Conservation (phyloP, 2,888 invertebrate species). For the Acanthoscelides obtectus region DNA sequence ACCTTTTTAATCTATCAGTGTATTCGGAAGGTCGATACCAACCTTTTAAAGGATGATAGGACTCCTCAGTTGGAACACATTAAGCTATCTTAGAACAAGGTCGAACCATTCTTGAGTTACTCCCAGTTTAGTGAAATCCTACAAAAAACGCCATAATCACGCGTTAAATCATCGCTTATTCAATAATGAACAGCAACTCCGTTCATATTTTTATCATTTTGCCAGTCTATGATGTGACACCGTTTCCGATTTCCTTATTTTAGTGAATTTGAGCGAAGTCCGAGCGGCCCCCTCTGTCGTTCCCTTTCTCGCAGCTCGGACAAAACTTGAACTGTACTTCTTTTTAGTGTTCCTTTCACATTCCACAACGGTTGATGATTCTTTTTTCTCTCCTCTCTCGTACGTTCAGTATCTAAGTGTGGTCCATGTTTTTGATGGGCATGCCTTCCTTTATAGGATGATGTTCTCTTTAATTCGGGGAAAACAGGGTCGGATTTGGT, state of each 20-base stretch:
- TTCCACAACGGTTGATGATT: conserved; percentile 29
- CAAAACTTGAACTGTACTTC: not conserved
- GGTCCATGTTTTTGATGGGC: not conserved
- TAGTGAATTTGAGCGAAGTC: not conserved
- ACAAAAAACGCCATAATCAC: no score
- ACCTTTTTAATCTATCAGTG: no score
- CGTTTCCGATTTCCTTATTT: not conserved
- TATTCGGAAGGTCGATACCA: no score
- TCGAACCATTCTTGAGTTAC: no score
- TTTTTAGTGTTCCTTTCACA: conserved; percentile 25
- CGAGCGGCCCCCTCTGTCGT: not conserved
- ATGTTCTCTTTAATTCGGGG: not conserved
- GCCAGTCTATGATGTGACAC: not conserved
- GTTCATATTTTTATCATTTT: no score
- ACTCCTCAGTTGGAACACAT: no score
- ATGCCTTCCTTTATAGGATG: not conserved
- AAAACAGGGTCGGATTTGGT: not conserved
- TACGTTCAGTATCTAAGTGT: not conserved
- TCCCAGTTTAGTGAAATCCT: no score
- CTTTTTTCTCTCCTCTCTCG: conserved; percentile 14
- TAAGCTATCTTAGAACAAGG: no score
- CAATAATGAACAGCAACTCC: no score
- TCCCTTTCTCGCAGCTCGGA: not conserved
- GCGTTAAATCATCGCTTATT: no score
- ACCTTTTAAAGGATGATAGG: no score